These are phyloP conservation scores for Phthorimaea operculella DNA, from an alignment of 1,140 invertebrate species.

Conservation along the genomic window DNA sequence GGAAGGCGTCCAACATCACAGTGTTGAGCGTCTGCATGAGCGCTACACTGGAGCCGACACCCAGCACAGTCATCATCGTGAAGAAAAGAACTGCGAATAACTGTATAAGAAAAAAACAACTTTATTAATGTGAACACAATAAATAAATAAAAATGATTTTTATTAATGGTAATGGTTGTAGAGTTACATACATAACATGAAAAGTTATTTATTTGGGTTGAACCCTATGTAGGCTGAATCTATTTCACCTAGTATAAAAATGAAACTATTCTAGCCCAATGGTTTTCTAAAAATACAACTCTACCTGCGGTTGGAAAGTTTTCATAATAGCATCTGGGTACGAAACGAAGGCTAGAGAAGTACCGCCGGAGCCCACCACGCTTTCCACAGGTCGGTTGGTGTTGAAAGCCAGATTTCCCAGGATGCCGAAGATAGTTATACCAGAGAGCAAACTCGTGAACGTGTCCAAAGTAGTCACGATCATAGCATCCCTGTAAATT, in stretches of 20 bases:
- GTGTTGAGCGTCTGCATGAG: constrained; percentile 75
- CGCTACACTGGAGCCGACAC: constrained; percentile 79
- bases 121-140: too few species aligned
- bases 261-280: too few species aligned
- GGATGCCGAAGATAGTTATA: constrained; percentile 83
- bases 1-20: constrained; percentile 78
- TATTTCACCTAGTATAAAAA: too few species aligned
- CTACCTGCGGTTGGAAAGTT: constrained; percentile 80
- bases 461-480: constrained; percentile 78
- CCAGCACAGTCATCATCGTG: constrained; percentile 85
- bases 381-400: constrained; percentile 64
- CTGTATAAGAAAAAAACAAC: constrained; percentile 51
- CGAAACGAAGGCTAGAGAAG: constrained; percentile 84
- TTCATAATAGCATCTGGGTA: constrained; percentile 91
- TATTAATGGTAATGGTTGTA: too few species aligned
- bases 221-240: too few species aligned
- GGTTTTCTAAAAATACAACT: constrained; percentile 11
- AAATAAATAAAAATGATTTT: too few species aligned
- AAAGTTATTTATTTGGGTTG: too few species aligned
- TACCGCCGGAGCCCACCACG: constrained; percentile 73
- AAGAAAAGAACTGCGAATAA: constrained; percentile 91
- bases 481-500: constrained; percentile 72
- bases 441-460: constrained; percentile 83
- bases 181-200: too few species aligned
- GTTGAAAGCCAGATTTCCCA: constrained; percentile 76